Base-by-base conservation (phyloP, 1,140 invertebrate species). In the Chymomyza costata region DNA sequence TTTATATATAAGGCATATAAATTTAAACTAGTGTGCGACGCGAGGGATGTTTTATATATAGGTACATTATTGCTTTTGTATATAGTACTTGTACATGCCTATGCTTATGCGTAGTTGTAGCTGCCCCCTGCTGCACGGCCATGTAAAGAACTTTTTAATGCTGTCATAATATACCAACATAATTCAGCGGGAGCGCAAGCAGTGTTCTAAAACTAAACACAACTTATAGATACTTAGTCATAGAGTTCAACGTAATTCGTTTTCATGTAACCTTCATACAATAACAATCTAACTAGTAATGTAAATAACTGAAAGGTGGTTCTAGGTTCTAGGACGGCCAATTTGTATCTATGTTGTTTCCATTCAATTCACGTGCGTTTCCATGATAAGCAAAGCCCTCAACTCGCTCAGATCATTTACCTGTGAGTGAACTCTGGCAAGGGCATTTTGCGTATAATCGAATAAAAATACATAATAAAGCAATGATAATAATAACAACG, bases 311-410 rank as follows among this genome's bases (percentile, higher is more conserved):
- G 35, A 35, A 56, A 50, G 45, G 49, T 50, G 46, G 16, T 21
- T 37, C 17, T 21, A 16, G 6, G 28, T 39, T 11, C 15, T 39
- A 15, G 8, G 18, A n/a, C 21, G 16, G 19, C 15, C 21, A n/a
- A 35, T 17, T 19, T 49, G 31, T 38, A 28, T 25, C n/a, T 21
- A 48, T 21, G 17, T 37, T 44, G 69, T 74, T 45, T 30, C 18
- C 38, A 54, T 67, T 74, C 46, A 32, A 54, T 64, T 47, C 69
- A 68, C 69, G 69, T 73, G 69, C 48, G 39, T 25, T 45, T 66
- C 60, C 74, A 68, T 65, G 69, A 73, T 73, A 74, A 74, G 69
- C 74, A 74, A 54, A 53, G 38, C 17, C 1, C 2, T 3, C 10
- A 15, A 6, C 25, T 32, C 19, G 6, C 16, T 21, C 5, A 19